These are phyloP conservation scores for Pomacea maculata DNA, from an alignment of 1,140 invertebrate species.

Conservation along the genomic window DNA sequence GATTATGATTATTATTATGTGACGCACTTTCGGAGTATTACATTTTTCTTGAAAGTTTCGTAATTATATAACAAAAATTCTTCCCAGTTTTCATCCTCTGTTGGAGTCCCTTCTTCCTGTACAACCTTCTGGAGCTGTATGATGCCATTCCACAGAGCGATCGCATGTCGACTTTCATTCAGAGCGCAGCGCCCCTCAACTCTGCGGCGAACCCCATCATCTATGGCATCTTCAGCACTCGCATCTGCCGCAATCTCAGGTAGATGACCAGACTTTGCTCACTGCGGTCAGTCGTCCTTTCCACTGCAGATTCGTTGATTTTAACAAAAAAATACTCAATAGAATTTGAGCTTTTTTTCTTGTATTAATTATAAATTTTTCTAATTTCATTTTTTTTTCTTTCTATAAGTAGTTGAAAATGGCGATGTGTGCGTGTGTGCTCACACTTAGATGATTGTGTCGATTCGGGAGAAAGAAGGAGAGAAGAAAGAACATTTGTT, in stretches of 20 bases:
- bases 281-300: background rate
- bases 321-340: no score
- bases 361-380: no score
- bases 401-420: no score
- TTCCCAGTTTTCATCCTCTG: constrained; percentile 89
- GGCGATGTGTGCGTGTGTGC: no score
- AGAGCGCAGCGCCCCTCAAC: constrained; percentile 91
- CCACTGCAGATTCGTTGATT: no score
- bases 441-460: no score
- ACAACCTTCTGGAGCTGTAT: constrained; percentile 91
- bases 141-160: constrained; percentile 83
- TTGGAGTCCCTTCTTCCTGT: constrained; percentile 95
- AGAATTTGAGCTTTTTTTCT: no score
- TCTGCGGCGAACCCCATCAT: constrained; percentile 95
- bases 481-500: no score
- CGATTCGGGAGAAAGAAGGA: no score
- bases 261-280: constrained; percentile 59
- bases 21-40: background rate
- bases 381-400: no score
- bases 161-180: constrained; percentile 89
- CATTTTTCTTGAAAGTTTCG: background rate
- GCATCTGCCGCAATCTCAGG: constrained; percentile 87
- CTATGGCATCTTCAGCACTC: constrained; percentile 89
- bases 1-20: background rate
- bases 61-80: constrained; percentile 10